Evolutionary conservation across 2,113 vertebrate species (phyloP).

Genomic region (Lathamus discolor): DNA sequence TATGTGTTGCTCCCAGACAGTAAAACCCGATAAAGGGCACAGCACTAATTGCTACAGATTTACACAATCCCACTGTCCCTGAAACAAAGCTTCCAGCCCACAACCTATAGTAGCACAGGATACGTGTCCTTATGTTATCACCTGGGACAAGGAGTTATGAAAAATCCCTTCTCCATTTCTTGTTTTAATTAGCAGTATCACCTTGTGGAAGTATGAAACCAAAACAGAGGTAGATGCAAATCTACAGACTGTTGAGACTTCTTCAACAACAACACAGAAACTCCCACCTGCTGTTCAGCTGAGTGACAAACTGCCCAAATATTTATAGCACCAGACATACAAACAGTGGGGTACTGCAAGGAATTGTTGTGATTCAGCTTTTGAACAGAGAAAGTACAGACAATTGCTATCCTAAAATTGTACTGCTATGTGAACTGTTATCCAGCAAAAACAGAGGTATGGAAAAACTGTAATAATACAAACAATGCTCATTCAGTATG

Average conservation of each 20-base stretch:
- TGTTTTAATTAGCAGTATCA: not conserved
- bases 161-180: not conserved
- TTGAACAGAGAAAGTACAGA: not conserved
- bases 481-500: slow-evolving; percentile 21
- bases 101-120: not conserved
- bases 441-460: not conserved
- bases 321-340: not conserved
- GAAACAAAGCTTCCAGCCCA: not conserved
- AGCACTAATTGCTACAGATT: not conserved
- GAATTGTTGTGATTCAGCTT: not conserved
- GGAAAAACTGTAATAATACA: slow-evolving; percentile 26
- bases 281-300: not conserved
- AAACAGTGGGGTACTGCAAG: not conserved
- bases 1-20: not conserved
- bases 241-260: not conserved
- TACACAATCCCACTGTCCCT: not conserved
- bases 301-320: slow-evolving; percentile 11
- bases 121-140: not conserved
- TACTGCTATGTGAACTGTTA: not conserved
- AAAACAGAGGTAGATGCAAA: not conserved
- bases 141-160: not conserved
- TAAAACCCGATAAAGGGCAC: not conserved
- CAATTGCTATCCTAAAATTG: not conserved
- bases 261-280: not conserved
- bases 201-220: not conserved